Evolutionary conservation across 1,140 invertebrate genomes (phyloP), one percentile per base, ranked within the genome.

Genomic region (Drosophila sechellia): DNA sequence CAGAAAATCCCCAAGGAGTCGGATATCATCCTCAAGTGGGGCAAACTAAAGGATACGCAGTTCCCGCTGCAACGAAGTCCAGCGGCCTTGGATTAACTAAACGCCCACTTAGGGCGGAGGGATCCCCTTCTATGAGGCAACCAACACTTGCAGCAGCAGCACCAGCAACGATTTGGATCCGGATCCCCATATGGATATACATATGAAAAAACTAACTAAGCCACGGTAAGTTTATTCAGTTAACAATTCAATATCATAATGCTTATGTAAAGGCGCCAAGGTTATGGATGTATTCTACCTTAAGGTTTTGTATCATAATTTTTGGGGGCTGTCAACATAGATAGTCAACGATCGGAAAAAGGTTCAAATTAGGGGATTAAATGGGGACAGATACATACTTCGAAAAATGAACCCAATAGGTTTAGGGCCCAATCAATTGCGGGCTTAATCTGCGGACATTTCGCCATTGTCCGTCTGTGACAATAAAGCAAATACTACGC

Each of bases 191-290:
- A 86, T 86, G 83, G 83, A 86, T 87, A 87, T 87, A 61, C 81
- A 87, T 83, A 86, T 86, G 83, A 86, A 86, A 76, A 86, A 86
- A 89, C 56, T 83, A 76, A 75, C 83, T 58, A 86, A 87, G 81
- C 70, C 83, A 86, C 83, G 83, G 83, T 86, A 27, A 81, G 81
- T 72, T 20, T 1, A 35, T 35, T 0, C 13, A 42, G 12, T 25
- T 10, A n/a, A 4, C 11, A 4, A 39, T 0, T 31, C 31, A 31
- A 31, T 31, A 31, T 8, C 27, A 31, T 31, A 31, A 31, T 31
- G 27, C 6, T 31, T 10, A 31, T 31, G 8, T 6, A 6, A 6
- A 27, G 27, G 27, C 27, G 27, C 27, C 27, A 27, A 27, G 5
- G 8, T 8, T 10, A 8, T 8, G 27, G 6, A 2, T 31, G 2